Conservation (phyloP, 2,797 vertebrate genomes). For the Falco columbarius region DNA sequence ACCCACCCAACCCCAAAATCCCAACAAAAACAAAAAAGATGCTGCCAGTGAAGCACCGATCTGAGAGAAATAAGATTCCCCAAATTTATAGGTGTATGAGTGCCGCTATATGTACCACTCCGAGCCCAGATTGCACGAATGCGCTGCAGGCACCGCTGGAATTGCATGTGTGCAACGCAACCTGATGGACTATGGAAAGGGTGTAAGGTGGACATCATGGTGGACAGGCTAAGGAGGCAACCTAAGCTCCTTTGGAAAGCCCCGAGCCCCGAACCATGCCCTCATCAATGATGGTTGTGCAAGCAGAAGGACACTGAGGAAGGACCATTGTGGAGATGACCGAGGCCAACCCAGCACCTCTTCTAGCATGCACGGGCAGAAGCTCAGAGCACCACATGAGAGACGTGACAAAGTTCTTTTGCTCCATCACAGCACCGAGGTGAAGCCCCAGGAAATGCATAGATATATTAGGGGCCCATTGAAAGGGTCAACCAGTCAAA, state of each 20-base stretch:
- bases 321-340: neutral
- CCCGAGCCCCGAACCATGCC: neutral
- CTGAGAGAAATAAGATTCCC: neutral
- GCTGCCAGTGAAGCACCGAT: neutral
- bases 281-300: rapidly evolving
- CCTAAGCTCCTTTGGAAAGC: neutral
- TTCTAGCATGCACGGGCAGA: neutral
- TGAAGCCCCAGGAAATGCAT: neutral
- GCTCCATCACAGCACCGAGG: neutral
- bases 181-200: too few relatives aligned
- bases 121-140: neutral
- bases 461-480: too few relatives aligned
- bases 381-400: neutral
- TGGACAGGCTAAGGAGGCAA: neutral
- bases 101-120: neutral
- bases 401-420: neutral
- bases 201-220: neutral
- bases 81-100: too few relatives aligned
- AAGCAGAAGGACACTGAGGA: neutral
- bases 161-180: neutral
- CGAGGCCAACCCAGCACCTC: neutral
- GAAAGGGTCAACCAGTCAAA: rapidly evolving
- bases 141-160: neutral
- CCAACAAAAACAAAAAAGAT: neutral
- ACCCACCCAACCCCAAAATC: too few relatives aligned